Base-by-base conservation (phyloP, 2,888 invertebrate species). In the Clistopyga incitator region DNA sequence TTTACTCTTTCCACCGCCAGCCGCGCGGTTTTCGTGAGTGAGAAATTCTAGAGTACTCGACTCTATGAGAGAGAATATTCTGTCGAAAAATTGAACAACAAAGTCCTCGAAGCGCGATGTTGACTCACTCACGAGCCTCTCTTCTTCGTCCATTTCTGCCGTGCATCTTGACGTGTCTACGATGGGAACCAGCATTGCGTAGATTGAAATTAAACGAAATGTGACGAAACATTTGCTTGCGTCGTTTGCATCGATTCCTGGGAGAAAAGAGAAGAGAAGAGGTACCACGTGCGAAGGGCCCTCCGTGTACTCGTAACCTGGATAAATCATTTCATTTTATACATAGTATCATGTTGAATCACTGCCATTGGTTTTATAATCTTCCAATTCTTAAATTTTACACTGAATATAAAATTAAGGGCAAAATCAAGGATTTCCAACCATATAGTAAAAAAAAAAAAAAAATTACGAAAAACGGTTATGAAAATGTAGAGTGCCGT, bases 171-270 rank as follows among this genome's bases (percentile, higher is more conserved):
- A 98, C 85, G 97, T 98, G 92, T 99, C 98, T 6, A 97, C 96
- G 29, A 98, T 93, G 0, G 98, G 97, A 34, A 98, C 95, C 94
- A 98, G 95, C 86, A 96, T 96, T 15, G 96, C 95, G 90, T 97
- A 96, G 64, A 96, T 95, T 4, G 96, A 95, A 76, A 98, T 96
- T 89, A 98, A 96, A 89, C 97, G 97, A 82, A 98, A 95, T 0
- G 97, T 96, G 29, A 96, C 95, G 72, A 96, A 94, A 29, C 96
- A 96, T 92, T 97, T 97, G 86, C 95, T 95, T 56, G 96, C 95
- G 92, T 98, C 98, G 90, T 98, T 98, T 0, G 97, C 96, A 92
- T 98, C 98, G 59, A 99, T 96, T 15, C 98, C 98, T 0, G 98
- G 98, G 20, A 99, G 93, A 0, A 97, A 95, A 0, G 96, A 96